Conservation (phyloP, 1,140 invertebrate genomes). For the Thalassaphorura encarpata region DNA sequence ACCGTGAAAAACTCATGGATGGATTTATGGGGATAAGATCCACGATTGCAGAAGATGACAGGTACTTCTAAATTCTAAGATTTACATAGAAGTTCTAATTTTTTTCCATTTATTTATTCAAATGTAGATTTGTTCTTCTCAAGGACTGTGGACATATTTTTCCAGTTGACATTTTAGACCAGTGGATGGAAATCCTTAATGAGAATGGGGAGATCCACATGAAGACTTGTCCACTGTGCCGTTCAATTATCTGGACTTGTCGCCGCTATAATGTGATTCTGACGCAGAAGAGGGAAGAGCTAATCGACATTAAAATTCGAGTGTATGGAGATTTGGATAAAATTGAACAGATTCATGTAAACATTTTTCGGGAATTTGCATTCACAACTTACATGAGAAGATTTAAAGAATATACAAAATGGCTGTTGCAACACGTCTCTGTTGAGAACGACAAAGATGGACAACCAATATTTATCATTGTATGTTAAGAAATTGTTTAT, state of each 20-base stretch:
- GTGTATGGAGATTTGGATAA: constrained; percentile 4
- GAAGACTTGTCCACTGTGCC: constrained; percentile 43
- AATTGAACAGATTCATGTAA: not conserved
- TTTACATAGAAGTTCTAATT: no score
- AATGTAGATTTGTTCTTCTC: constrained; percentile 48
- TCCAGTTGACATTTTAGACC: constrained; percentile 46
- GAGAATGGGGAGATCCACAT: constrained; percentile 35
- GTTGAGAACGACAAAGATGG: no score
- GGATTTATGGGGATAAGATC: not conserved
- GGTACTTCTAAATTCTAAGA: no score
- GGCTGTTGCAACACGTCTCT: no score
- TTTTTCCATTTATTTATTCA: not conserved
- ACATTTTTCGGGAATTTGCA: no score
- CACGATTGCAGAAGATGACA: constrained; percentile 28
- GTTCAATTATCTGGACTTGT: constrained; percentile 40
- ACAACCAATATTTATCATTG: not conserved
- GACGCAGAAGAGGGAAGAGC: constrained; percentile 26
- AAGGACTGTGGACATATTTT: constrained; percentile 53
- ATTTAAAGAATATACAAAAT: no score
- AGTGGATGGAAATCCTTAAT: constrained; percentile 39
- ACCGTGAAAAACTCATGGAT: constrained; percentile 37
- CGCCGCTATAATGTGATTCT: constrained; percentile 40
- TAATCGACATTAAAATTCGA: not conserved
- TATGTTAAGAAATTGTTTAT: no score
- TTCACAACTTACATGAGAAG: no score